These are phyloP conservation scores for Diprion similis DNA, from an alignment of 1,140 invertebrate genomes.

Conservation along the genomic window DNA sequence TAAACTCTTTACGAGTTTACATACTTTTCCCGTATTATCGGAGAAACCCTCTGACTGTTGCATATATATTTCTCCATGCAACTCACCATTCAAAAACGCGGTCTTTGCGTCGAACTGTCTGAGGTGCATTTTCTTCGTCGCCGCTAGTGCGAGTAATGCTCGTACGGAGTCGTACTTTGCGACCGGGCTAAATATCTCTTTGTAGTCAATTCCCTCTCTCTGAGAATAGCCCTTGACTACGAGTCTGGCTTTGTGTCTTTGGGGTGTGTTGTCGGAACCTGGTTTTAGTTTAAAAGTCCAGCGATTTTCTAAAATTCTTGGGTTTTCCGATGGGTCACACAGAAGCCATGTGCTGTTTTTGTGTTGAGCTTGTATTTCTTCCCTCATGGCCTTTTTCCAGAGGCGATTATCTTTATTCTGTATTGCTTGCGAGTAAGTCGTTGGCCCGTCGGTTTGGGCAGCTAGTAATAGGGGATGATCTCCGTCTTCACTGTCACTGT, in stretches of 20 bases:
- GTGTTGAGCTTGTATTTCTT: constrained; percentile 31
- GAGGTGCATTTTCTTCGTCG: constrained; percentile 27
- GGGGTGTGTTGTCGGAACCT: constrained; percentile 26
- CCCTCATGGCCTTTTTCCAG: constrained; percentile 33
- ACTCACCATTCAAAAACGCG: constrained; percentile 40
- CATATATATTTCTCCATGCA: constrained; percentile 54
- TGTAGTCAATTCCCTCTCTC: constrained; percentile 39
- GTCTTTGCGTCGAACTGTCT: constrained; percentile 44
- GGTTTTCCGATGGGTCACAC: neutral
- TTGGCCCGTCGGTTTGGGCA: neutral
- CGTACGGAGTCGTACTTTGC: constrained; percentile 16
- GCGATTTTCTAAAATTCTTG: constrained; percentile 23
- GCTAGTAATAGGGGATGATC: too few relatives aligned
- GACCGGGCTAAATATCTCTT: constrained; percentile 31
- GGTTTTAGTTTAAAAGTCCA: constrained; percentile 51
- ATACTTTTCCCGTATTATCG: neutral
- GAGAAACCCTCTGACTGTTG: constrained; percentile 34
- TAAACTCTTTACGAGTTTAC: constrained; percentile 25
- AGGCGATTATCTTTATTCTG: constrained; percentile 22
- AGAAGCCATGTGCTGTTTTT: constrained; percentile 28
- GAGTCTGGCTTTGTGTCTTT: constrained; percentile 35
- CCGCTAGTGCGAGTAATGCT: constrained; percentile 41
- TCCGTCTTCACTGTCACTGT: too few relatives aligned
- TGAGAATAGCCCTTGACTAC: constrained; percentile 42
- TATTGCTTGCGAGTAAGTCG: neutral